phyloP scores from a whole-genome alignment of 2,797 vertebrate species.

The Meriones psammophilus region DNA sequence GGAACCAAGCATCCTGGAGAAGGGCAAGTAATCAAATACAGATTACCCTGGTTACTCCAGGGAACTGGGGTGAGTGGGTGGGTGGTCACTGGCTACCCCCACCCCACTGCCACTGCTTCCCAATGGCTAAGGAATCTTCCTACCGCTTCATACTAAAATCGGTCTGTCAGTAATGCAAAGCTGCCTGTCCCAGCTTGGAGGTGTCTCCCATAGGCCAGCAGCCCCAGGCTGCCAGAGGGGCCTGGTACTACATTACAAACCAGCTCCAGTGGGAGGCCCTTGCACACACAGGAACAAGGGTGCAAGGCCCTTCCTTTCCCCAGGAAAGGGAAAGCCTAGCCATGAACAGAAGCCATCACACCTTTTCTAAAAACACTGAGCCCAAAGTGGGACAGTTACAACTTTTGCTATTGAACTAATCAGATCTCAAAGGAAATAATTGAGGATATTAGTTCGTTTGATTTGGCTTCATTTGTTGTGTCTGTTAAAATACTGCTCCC shows the following conservation, averaged over 20 bases:
- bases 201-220: background rate
- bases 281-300: background rate
- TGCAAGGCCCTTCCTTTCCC: background rate
- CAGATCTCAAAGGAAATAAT: constrained; percentile 77
- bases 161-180: background rate
- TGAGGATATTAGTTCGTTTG: constrained; percentile 80
- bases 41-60: constrained; percentile 48
- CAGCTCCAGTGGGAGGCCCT: background rate
- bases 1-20: constrained; percentile 61
- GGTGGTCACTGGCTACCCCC: background rate
- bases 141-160: background rate
- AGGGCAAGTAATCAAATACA: constrained; percentile 42
- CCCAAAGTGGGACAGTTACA: constrained; percentile 31
- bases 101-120: background rate
- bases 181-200: background rate
- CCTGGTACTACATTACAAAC: background rate
- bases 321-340: background rate
- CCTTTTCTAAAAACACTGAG: constrained; percentile 60
- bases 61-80: background rate
- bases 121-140: constrained; percentile 15
- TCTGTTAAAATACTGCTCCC: constrained; percentile 59
- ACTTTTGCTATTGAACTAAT: constrained; percentile 77
- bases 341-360: constrained; percentile 39
- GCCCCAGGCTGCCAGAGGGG: background rate
- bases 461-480: constrained; percentile 74